Evolutionary conservation across 2,113 vertebrate genomes (phyloP).

Genomic region (Chaetorhynchus papuensis): DNA sequence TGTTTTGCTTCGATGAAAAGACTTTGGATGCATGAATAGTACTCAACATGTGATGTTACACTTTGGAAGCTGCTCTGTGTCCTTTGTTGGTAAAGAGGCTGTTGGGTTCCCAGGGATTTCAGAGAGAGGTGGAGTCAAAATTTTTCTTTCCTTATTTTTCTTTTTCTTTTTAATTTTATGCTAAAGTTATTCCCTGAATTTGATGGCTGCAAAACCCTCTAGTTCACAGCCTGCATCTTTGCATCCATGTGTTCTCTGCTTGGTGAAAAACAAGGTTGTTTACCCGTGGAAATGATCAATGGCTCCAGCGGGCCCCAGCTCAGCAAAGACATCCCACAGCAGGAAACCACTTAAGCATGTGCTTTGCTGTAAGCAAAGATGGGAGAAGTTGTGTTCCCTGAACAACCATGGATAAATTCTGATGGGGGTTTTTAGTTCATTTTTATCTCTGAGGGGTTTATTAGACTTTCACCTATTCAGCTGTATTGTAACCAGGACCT

Average conservation of each 20-base stretch:
- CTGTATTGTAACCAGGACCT: rapidly evolving
- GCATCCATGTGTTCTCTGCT: background rate
- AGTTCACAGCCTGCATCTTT: background rate
- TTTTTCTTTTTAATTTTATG: background rate
- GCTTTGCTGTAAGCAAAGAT: background rate
- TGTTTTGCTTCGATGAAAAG: background rate
- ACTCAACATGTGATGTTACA: too few species aligned
- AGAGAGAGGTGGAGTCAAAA: background rate
- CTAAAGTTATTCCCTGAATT: background rate
- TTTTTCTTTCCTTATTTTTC: background rate
- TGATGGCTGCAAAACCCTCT: background rate
- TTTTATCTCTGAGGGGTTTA: background rate
- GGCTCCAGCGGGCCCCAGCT: background rate
- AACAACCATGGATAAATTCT: background rate
- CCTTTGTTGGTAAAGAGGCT: background rate
- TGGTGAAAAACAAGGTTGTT: slow-evolving; percentile 38
- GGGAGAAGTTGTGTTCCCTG: background rate
- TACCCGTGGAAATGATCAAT: slow-evolving; percentile 32
- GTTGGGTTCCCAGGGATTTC: background rate
- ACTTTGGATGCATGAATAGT: background rate
- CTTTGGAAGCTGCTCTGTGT: background rate
- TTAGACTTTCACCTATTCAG: background rate
- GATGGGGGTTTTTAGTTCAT: background rate
- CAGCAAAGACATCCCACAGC: background rate
- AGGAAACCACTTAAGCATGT: slow-evolving; percentile 7